Conservation (phyloP, 1,140 invertebrate genomes). For the Drosophila willistoni region DNA sequence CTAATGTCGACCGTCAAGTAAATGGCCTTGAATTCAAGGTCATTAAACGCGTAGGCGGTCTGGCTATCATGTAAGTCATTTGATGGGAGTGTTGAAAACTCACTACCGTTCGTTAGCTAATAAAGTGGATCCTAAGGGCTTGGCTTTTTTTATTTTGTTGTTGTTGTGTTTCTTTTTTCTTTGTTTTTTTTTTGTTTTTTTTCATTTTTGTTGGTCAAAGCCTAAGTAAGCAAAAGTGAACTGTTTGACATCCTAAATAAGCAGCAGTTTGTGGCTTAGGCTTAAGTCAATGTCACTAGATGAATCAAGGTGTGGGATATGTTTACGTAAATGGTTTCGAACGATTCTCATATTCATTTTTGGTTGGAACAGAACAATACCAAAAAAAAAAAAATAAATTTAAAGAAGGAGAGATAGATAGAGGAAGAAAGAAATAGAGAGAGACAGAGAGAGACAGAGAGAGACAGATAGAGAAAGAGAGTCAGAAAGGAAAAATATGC, state of each 20-base stretch:
- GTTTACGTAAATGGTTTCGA: background rate
- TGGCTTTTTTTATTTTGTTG: background rate
- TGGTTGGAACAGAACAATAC: background rate
- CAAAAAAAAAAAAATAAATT: background rate
- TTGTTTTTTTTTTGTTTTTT: background rate
- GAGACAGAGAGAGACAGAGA: no score
- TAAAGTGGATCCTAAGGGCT: background rate
- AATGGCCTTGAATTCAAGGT: conserved; percentile 34
- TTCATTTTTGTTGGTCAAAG: conserved; percentile 13
- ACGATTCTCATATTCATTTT: background rate
- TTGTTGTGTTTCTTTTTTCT: no score
- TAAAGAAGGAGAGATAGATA: no score
- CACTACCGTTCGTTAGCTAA: background rate
- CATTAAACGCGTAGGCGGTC: conserved; percentile 1
- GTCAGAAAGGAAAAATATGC: no score
- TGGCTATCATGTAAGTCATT: no score
- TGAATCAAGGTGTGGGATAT: background rate
- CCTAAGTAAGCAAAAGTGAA: conserved; percentile 36
- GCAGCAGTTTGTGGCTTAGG: conserved; percentile 22
- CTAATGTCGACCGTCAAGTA: conserved; percentile 23
- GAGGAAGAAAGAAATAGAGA: no score
- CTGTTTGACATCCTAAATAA: conserved; percentile 53
- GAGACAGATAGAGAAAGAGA: no score
- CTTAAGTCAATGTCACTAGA: conserved; percentile 18
- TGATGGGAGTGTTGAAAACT: background rate